phyloP scores from a whole-genome alignment of 2,113 vertebrate species.

The Protobothrops flavoviridis region DNA sequence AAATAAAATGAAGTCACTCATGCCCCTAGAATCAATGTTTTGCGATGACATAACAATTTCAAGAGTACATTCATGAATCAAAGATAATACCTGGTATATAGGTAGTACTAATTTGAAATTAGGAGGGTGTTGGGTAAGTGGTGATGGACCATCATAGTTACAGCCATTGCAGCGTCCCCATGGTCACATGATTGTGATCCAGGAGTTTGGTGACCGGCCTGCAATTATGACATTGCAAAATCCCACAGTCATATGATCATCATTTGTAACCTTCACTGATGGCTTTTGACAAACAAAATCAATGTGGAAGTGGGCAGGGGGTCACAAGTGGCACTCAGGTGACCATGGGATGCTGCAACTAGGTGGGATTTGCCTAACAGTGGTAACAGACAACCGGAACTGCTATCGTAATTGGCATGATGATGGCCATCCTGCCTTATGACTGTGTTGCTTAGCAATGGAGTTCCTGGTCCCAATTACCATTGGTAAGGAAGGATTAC shows the following conservation, averaged over 20 bases:
- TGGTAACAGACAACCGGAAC: not conserved
- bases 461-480: not conserved
- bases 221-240: not conserved
- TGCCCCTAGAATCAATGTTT: not conserved
- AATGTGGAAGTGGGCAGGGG: not conserved
- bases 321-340: not conserved
- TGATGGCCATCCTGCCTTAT: not conserved
- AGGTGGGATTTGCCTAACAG: not conserved
- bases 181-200: not conserved
- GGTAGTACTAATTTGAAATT: not conserved
- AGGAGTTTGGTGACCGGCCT: not conserved
- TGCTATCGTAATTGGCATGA: not conserved
- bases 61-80: not conserved
- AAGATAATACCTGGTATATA: not conserved
- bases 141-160: not conserved
- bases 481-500: too few species aligned
- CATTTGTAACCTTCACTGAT: not conserved
- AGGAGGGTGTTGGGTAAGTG: not conserved
- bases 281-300: not conserved
- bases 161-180: not conserved
- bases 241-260: not conserved
- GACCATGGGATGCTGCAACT: not conserved
- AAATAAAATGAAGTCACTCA: not conserved
- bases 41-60: not conserved
- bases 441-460: not conserved